Evolutionary conservation across 2,888 invertebrate species (phyloP), one percentile per base, ranked within the genome.

Genomic region (Cordilura impudica): DNA sequence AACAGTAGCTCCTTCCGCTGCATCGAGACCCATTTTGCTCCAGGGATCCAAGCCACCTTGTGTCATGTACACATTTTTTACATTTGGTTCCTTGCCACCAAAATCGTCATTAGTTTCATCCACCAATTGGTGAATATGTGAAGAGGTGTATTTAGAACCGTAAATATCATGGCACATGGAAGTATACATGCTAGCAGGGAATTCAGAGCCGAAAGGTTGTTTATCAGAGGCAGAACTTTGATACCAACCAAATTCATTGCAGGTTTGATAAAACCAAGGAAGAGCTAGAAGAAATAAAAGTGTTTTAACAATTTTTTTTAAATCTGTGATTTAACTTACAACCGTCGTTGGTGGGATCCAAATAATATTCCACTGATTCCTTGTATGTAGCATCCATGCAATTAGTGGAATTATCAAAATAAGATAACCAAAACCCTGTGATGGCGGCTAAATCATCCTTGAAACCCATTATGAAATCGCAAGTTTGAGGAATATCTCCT

Each of bases 161-260:
- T 86, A 90, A 26, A 85, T 71, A 77, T 89, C 89, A 1, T 78
- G 67, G 70, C 90, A 90, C 8, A 86, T 31, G 16, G 81, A 83
- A 10, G 84, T 82, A 53, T 86, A 86, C 2, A 87, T 71, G 2
- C 82, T 78, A n/a, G 83, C 84, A 0, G 89, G 89, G 71, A 88
- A 88, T n/a, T n/a, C n/a, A n/a, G n/a, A n/a, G n/a, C n/a, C n/a
- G n/a, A n/a, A n/a, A n/a, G n/a, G n/a, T n/a, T 94, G 93, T 0
- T 90, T 85, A 0, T 83, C 60, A 10, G 93, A 92, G 78, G 90
- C 92, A 0, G 95, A 93, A 2, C 94, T 93, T 90, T 96, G 96
- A 89, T 93, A 96, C 91, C 94, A 96, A 65, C 96, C 97, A 88
- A 93, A 96, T 90, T 97, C 96, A 63, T 94, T 94, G 88, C 97